A percentile compares a stretch with the other conserved stretches of the same genome.
These are phyloP conservation scores for Leptocoma aspasia DNA, from an alignment of 2,113 vertebrate genomes.

Conservation along the genomic window DNA sequence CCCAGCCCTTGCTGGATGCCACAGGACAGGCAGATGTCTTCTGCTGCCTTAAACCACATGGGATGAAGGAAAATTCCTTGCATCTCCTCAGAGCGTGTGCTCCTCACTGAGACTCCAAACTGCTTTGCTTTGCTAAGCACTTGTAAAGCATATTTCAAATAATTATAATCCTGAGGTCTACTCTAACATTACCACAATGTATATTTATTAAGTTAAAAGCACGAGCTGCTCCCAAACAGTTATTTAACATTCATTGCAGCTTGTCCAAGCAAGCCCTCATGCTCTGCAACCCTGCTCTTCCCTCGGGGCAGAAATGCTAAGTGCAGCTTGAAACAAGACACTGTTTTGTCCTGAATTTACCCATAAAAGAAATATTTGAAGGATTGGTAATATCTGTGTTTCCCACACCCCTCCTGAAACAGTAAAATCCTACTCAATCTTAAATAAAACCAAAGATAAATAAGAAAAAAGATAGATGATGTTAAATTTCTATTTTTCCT, in stretches of 20 bases:
- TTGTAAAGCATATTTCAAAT: constrained; percentile 30
- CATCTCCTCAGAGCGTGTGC: not conserved
- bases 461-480: not conserved
- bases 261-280: constrained; percentile 59
- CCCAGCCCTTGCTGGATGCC: not conserved
- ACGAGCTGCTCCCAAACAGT: constrained; percentile 15
- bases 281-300: constrained; percentile 5
- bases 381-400: not conserved
- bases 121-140: constrained; percentile 13
- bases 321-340: constrained; percentile 20
- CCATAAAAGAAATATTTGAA: not conserved
- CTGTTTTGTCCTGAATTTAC: constrained; percentile 43
- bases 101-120: not conserved
- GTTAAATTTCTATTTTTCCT: not conserved
- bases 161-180: constrained; percentile 46
- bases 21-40: not conserved
- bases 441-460: not conserved
- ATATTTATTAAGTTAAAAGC: constrained; percentile 56
- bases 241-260: constrained; percentile 43
- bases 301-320: constrained; percentile 63
- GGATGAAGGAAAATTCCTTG: not conserved
- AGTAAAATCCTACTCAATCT: not conserved
- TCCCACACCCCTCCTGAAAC: not conserved
- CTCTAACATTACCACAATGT: constrained; percentile 32
- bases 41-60: not conserved